Evolutionary conservation across 2,888 invertebrate genomes (phyloP), one percentile per base, ranked within the genome.

Genomic region (Parelbella ahira): DNA sequence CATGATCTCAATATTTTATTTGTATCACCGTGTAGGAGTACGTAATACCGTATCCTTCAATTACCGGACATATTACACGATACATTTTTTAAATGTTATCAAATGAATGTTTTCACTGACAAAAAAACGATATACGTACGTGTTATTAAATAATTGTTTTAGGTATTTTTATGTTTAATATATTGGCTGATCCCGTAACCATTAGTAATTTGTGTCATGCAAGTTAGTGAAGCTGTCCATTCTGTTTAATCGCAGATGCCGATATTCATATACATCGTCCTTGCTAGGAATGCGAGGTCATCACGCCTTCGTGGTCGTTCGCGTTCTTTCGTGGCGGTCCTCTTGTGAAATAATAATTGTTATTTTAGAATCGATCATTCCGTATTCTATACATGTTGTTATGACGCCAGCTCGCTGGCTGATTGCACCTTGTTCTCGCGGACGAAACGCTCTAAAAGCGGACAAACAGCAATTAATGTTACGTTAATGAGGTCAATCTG

Each of bases 211-310:
- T n/a, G n/a, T n/a, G n/a, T n/a, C n/a, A n/a, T n/a, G n/a, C n/a
- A n/a, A n/a, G n/a, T n/a, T n/a, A n/a, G n/a, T n/a, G n/a, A n/a
- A n/a, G n/a, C n/a, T n/a, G 58, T 59, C 48, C 56, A 55, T 57
- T 61, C 56, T 53, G 53, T 54, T 56, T 54, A 53, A 55, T 53
- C 53, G 53, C 53, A 49, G 49, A 51, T 48, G 45, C 41, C 37
- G 11, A 46, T 53, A 68, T 63, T 65, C 68, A 61, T 63, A 63
- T 61, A 54, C 56, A 68, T 72, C 87, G 88, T 87, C 88, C 88
- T 88, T 88, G 87, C 58, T 67, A 79, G 76, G 88, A 88, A 88
- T 88, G 88, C 82, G 87, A 88, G 88, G 88, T 68, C 80, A 75
- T 63, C 78, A 75, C 78, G 83, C 75, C 68, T 69, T 63, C 64